Evolutionary conservation across 2,797 vertebrate genomes (phyloP), one percentile per base, ranked within the genome.

Genomic region (Coregonus sp.): DNA sequence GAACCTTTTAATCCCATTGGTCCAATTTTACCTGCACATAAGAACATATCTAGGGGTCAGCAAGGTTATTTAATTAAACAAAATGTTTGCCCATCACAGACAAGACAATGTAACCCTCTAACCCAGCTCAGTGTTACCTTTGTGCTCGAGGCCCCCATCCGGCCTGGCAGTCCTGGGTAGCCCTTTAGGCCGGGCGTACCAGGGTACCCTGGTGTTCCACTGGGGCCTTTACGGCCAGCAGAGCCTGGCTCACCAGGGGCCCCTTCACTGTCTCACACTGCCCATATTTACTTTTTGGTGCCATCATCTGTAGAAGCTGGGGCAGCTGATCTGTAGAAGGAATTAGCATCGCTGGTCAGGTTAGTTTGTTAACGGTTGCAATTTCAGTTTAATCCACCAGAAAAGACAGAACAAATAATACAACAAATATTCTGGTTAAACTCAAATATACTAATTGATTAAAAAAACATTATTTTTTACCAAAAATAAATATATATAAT

Each of bases 1-100:
- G 86, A 78, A 12, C 92, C 92, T 83, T 92, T 93, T 54, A 85
- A 75, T 59, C 92, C 92, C 72, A 77, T 79, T 31, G 81, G 78
- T 20, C 92, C 91, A 14, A 65, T 80, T 14, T 91, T 87, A 72
- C 92, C 92, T 93, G 76, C 31, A 25, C 18, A 67, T 54, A n/a
- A 78, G 0, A 20, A 35, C 7, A 51, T 4, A 56, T 56, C 16
- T n/a, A 56, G 16, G 18, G 2, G 18, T 56, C 52, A 54, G 52
- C 16, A 15, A 15, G 54, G 1, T 18, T 18, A 56, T 56, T n/a
- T 56, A n/a, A 56, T 5, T 18, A 56, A 1, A 4, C 54, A 33
- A 33, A 15, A 63, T 16, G 59, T 6, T 18, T 3, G 20, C 33
- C 33, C 12, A 18, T 69, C 25, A 16, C 12, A 5, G 16, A 12